Percentiles rank a stretch among this genome's conserved stretches.
Evolutionary conservation across 2,888 invertebrate genomes (phyloP).

Genomic region (Sthenelais limicola): DNA sequence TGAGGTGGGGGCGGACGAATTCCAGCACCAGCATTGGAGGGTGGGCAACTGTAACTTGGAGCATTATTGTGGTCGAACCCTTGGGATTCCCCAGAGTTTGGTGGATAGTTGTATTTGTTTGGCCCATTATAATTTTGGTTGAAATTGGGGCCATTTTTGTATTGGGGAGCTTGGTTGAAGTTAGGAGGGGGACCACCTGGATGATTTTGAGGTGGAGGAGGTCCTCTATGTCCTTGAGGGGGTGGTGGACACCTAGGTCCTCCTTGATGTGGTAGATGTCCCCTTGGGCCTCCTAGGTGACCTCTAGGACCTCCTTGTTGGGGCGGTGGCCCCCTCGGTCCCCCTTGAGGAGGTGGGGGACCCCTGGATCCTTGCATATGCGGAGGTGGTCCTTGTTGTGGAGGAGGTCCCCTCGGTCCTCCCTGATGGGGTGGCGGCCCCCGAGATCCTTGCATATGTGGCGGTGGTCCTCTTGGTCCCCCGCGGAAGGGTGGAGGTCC

Average conservation of each 20-base stretch:
- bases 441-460: background rate
- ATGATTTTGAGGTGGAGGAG: too few relatives aligned
- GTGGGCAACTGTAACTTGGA: too few relatives aligned
- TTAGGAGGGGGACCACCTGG: too few relatives aligned
- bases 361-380: background rate
- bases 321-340: background rate
- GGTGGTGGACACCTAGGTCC: background rate
- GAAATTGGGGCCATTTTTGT: background rate
- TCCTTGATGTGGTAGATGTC: background rate
- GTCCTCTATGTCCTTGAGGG: too few relatives aligned
- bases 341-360: background rate
- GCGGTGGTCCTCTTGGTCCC: slow-evolving; percentile 3
- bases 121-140: background rate
- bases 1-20: too few relatives aligned
- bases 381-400: background rate
- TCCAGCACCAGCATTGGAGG: too few relatives aligned
- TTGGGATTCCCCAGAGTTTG: too few relatives aligned
- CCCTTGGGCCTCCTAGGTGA: background rate
- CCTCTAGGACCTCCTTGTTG: background rate
- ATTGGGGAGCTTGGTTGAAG: too few relatives aligned
- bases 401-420: background rate
- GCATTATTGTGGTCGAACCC: too few relatives aligned
- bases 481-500: background rate
- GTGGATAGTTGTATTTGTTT: background rate
- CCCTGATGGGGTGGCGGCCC: background rate